Evolutionary conservation across 2,797 vertebrate species (phyloP), one percentile per base, ranked within the genome.

Genomic region (Betta splendens): DNA sequence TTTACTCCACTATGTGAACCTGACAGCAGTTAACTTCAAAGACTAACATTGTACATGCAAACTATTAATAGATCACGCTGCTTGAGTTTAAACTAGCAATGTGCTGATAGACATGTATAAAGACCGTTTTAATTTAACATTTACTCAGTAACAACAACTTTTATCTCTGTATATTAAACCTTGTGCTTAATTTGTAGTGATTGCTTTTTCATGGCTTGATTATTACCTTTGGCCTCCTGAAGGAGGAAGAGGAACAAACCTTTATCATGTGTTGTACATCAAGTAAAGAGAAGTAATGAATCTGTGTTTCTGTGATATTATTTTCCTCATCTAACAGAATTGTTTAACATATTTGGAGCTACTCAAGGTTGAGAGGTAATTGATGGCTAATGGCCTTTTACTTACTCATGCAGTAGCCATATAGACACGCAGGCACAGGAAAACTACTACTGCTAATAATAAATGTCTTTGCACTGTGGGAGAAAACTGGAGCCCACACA

Each of bases 141-240:
- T 62, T 62, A 60, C 44, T 53, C 49, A 52, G 52, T 74, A 62
- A 81, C 79, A 65, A 63, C 73, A 70, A 64, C 42, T 60, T 71
- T 61, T 51, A 31, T 68, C 43, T 79, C 33, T 85, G 73, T 79
- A 66, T 43, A 66, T 79, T 28, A 56, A 56, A 58, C 63, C 62
- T 73, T 86, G 76, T 84, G 67, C 72, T 80, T 50, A 46, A 72
- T 65, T 69, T 83, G 62, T 78, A 70, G 72, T 81, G 57, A 64
- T 56, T 78, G 66, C 54, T 77, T 75, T 55, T 60, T 79, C 72
- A 58, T 75, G 53, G 59, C 47, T 54, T 69, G 63, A 70, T 33
- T 73, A 44, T 74, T 68, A 74, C 72, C 65, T 69, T 69, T 58
- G 61, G 70, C 75, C 80, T 50, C 71, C 64, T 50, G 5, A 22